Base-by-base conservation (phyloP, 2,888 invertebrate species). In the Hemaris fuciformis region DNA sequence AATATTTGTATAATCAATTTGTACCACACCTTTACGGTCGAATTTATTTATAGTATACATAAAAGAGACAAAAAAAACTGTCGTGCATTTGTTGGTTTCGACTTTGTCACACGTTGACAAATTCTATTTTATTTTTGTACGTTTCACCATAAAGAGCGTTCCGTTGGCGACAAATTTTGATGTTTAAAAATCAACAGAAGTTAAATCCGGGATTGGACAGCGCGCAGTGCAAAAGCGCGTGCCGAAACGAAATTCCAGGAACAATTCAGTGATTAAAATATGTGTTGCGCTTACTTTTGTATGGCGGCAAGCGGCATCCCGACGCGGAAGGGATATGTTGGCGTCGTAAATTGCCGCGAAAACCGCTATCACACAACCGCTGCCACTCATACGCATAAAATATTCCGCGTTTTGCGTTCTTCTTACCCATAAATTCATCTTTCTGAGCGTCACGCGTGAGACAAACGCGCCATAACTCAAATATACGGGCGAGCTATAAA, bases 381-480 rank as follows among this genome's bases (percentile, higher is more conserved):
- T 68, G 60, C 64, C 71, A 73, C 67, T 69, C 70, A 66, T 66
- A 68, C 68, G 43, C 63, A 68, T 75, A 74, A 75, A 74, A 76
- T 72, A 76, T 74, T 71, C 69, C 69, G 65, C 67, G 67, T 67
- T 66, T 70, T 67, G 59, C 69, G 70, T 71, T 71, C 70, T 75
- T 71, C 68, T 69, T 70, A 66, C 67, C 70, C 80, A 81, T 81
- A 84, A 85, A 85, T 85, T 78, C 77, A 79, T 82, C 80, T 77
- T 77, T 66, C 69, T 66, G 66, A 67, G 67, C 77, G 77, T 77
- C 80, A 77, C 73, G 69, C 68, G 72, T 69, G 73, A 78, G 77
- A 81, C 81, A 76, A 76, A 77, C 76, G 73, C 69, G 76, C 79
- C 76, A 85, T 88, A 88, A 86, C 80, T 88, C 88, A 88, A 80